Percentiles rank a stretch among this genome's conserved stretches.
phyloP scores from a whole-genome alignment of 2,888 invertebrate species.

The Lysandra coridon region DNA sequence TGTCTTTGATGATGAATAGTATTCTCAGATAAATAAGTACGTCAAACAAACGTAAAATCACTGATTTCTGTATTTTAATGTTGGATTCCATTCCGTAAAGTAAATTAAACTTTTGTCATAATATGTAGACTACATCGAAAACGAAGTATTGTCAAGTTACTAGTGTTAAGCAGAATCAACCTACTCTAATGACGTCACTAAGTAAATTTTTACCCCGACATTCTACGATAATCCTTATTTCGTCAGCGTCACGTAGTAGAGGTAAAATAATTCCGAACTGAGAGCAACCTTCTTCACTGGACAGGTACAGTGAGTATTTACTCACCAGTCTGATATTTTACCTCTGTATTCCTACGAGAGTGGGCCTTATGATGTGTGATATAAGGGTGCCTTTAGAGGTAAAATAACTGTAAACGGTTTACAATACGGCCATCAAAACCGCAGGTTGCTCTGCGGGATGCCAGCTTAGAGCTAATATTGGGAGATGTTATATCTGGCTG shows the following conservation, averaged over 20 bases:
- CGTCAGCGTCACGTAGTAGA: not conserved
- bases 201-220: too few species aligned
- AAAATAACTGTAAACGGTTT: conserved; percentile 17
- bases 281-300: not conserved
- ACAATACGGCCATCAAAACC: conserved; percentile 48
- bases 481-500: conserved; percentile 36
- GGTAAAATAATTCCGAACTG: not conserved
- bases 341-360: too few species aligned
- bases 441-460: conserved; percentile 45
- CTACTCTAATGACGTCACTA: too few species aligned
- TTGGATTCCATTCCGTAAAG: too few species aligned
- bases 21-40: too few species aligned
- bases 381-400: not conserved
- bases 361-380: not conserved
- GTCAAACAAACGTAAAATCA: too few species aligned
- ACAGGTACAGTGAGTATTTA: not conserved
- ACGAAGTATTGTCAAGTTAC: too few species aligned
- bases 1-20: too few species aligned
- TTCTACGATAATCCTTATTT: not conserved
- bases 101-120: too few species aligned
- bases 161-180: too few species aligned
- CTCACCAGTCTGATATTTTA: not conserved
- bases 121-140: too few species aligned
- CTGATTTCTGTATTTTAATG: too few species aligned
- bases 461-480: conserved; percentile 39